Conservation (phyloP, 1,140 invertebrate species). For the Drosophila sechellia region DNA sequence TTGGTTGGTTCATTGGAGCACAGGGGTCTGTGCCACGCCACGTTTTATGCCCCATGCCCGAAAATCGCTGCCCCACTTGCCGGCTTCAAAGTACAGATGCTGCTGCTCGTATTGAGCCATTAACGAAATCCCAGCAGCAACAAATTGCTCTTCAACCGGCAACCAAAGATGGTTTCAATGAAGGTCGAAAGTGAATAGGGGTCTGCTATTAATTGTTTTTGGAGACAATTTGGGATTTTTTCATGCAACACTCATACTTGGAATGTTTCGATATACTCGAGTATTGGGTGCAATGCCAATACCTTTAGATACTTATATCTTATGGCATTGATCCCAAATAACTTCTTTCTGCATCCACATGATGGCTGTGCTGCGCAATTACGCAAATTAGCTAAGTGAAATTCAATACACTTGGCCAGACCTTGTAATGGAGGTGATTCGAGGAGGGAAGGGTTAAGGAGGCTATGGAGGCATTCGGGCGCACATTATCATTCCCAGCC, state of each 20-base stretch:
- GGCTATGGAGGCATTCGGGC: conserved; percentile 1
- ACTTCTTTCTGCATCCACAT: conserved; percentile 17
- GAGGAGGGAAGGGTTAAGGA: not conserved
- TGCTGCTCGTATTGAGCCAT: conserved; percentile 24
- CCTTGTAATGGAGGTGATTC: conserved; percentile 8
- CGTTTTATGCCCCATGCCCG: conserved; percentile 3
- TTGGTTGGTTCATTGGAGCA: not conserved
- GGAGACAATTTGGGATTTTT: not conserved
- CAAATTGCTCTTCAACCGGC: conserved; percentile 21
- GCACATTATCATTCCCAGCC: conserved; percentile 48
- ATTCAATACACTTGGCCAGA: conserved; percentile 65
- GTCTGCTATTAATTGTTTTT: not conserved
- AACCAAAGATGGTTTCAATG: not conserved
- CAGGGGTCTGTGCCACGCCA: not conserved
- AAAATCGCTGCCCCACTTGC: conserved; percentile 21
- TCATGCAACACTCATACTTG: too few relatives aligned
- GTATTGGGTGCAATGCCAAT: not conserved
- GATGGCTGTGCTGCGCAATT: conserved; percentile 66
- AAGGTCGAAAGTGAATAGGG: not conserved
- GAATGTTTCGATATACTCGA: not conserved
- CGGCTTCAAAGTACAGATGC: conserved; percentile 15
- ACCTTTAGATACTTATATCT: not conserved
- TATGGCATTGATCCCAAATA: not conserved
- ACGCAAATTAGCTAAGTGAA: conserved; percentile 75
- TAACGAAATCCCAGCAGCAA: conserved; percentile 28